Conservation (phyloP, 2,888 invertebrate genomes). For the Mesodorylaimus sp. region DNA sequence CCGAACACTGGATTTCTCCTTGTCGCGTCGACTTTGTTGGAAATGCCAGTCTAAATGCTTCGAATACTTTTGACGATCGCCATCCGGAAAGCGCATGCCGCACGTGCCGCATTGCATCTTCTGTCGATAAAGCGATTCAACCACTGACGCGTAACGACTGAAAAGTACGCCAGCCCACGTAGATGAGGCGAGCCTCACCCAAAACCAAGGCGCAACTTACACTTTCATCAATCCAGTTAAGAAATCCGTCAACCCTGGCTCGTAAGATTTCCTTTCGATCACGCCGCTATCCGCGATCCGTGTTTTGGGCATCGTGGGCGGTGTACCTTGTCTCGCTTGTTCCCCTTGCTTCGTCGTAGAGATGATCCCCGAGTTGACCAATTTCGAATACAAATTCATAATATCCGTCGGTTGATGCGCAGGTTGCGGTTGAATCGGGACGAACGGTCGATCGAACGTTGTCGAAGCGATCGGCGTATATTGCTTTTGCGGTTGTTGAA, state of each 20-base stretch:
- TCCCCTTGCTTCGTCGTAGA: background rate
- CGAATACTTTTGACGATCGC: slow-evolving; percentile 49
- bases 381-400: background rate
- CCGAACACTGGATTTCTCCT: slow-evolving; percentile 49
- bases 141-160: slow-evolving; percentile 53
- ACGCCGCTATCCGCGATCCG: slow-evolving; percentile 10
- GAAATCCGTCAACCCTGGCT: slow-evolving; percentile 18
- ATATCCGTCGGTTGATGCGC: too few species aligned
- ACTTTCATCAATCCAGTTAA: slow-evolving; percentile 16
- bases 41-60: slow-evolving; percentile 99
- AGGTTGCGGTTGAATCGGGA: too few species aligned
- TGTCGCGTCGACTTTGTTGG: slow-evolving; percentile 68
- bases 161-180: slow-evolving; percentile 14
- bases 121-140: slow-evolving; percentile 48
- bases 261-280: slow-evolving; percentile 10
- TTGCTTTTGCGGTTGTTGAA: background rate
- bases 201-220: slow-evolving; percentile 13
- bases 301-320: slow-evolving; percentile 14
- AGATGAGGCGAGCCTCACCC: background rate
- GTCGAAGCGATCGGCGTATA: too few species aligned
- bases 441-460: too few species aligned
- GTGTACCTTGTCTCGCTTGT: slow-evolving; percentile 9
- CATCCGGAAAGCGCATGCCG: slow-evolving; percentile 63
- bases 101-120: slow-evolving; percentile 82
- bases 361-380: background rate